These are phyloP conservation scores for Zosterops pallidus DNA, from an alignment of 2,113 vertebrate genomes.

Conservation along the genomic window DNA sequence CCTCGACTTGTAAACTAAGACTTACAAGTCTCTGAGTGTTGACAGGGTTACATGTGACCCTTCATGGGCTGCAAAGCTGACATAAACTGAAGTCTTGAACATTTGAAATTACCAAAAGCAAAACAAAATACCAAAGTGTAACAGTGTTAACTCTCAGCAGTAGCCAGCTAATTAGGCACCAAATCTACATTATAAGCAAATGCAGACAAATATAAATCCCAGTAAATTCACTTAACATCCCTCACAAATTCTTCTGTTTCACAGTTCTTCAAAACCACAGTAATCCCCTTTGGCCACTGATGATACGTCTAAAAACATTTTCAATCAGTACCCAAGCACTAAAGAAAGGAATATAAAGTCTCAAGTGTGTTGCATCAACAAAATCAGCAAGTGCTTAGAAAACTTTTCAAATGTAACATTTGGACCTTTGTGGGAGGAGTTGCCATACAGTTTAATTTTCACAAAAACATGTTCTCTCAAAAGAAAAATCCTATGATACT, in stretches of 20 bases:
- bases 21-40: too few relatives aligned
- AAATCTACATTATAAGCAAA: not conserved
- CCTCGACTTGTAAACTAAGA: too few relatives aligned
- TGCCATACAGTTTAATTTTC: not conserved
- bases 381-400: not conserved
- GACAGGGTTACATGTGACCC: not conserved
- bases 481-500: not conserved
- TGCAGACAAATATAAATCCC: not conserved
- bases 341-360: not conserved
- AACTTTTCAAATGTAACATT: not conserved
- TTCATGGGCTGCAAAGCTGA: not conserved
- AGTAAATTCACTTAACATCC: not conserved
- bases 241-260: not conserved
- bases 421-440: not conserved
- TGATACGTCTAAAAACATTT: not conserved
- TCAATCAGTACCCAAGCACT: not conserved
- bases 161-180: not conserved
- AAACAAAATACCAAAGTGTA: not conserved
- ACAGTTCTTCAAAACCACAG: not conserved
- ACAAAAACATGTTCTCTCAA: not conserved
- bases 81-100: not conserved
- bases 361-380: not conserved
- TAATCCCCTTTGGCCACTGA: not conserved
- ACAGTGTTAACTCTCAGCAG: not conserved
- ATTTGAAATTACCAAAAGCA: not conserved